Evolutionary conservation across 2,888 invertebrate species (phyloP).

Genomic region (Mellilla xanthometata): DNA sequence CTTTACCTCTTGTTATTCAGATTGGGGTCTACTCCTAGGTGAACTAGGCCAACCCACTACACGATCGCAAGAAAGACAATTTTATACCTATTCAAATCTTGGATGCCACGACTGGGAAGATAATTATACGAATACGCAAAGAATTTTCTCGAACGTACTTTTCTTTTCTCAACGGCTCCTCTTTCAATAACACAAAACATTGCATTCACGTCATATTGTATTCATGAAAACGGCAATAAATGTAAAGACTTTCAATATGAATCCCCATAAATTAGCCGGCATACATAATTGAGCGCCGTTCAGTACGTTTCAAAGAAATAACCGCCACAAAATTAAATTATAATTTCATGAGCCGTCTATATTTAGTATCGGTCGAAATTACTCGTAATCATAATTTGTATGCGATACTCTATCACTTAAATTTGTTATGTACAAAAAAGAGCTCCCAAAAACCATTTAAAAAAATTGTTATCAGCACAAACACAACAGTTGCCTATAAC

Average conservation of each 20-base stretch:
- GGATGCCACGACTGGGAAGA: too few species aligned
- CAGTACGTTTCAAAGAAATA: slow-evolving; percentile 15
- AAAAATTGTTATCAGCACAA: neutral
- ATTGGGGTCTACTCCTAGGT: neutral
- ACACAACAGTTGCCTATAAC: slow-evolving; percentile 2
- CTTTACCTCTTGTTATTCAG: slow-evolving; percentile 6
- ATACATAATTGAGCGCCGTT: slow-evolving; percentile 24
- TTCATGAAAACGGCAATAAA: neutral
- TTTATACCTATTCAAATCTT: too few species aligned
- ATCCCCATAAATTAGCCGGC: slow-evolving; percentile 22
- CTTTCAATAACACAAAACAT: too few species aligned
- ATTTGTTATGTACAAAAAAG: slow-evolving; percentile 2
- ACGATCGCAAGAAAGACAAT: too few species aligned
- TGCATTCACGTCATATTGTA: too few species aligned
- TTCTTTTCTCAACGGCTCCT: too few species aligned
- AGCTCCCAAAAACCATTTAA: neutral
- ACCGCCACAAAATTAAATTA: slow-evolving; percentile 70
- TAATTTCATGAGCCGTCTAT: slow-evolving; percentile 71
- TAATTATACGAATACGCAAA: too few species aligned
- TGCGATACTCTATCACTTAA: neutral
- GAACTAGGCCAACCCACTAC: too few species aligned
- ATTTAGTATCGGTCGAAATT: slow-evolving; percentile 53
- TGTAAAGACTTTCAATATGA: slow-evolving; percentile 23
- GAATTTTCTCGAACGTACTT: too few species aligned
- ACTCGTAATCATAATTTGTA: slow-evolving; percentile 8